These are phyloP conservation scores for Brevipalpus yothersi DNA, from an alignment of 1,140 invertebrate species.

Conservation along the genomic window DNA sequence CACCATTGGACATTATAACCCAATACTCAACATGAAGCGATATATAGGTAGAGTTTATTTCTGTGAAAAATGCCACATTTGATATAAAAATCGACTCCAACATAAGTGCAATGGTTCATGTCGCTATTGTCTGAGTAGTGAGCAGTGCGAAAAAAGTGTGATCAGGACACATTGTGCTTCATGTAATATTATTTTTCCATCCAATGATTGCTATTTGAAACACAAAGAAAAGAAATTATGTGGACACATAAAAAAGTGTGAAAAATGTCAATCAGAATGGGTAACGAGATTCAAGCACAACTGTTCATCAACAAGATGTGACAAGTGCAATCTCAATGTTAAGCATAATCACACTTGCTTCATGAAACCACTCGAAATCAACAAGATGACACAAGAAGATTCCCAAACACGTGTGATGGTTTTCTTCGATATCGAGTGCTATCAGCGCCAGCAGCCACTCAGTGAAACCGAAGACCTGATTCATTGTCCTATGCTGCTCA, in stretches of 20 bases:
- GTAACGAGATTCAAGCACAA: background rate
- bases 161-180: no score
- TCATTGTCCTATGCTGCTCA: background rate
- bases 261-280: background rate
- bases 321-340: background rate
- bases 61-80: no score
- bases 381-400: background rate
- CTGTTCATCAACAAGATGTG: background rate
- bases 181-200: no score
- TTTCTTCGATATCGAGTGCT: background rate
- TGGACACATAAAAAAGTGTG: background rate
- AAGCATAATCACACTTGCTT: background rate
- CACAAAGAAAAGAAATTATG: no score
- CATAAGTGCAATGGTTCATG: no score
- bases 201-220: no score
- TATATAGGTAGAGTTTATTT: no score
- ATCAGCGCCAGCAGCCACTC: background rate
- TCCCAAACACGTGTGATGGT: background rate
- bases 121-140: no score
- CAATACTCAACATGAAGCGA: no score
- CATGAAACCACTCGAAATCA: background rate
- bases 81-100: no score
- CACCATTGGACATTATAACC: no score
- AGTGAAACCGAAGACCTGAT: background rate
- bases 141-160: no score